A percentile compares a stretch with the other conserved stretches of the same genome.
These are phyloP conservation scores for Callionymus lyra DNA, from an alignment of 2,113 vertebrate species.

Conservation along the genomic window DNA sequence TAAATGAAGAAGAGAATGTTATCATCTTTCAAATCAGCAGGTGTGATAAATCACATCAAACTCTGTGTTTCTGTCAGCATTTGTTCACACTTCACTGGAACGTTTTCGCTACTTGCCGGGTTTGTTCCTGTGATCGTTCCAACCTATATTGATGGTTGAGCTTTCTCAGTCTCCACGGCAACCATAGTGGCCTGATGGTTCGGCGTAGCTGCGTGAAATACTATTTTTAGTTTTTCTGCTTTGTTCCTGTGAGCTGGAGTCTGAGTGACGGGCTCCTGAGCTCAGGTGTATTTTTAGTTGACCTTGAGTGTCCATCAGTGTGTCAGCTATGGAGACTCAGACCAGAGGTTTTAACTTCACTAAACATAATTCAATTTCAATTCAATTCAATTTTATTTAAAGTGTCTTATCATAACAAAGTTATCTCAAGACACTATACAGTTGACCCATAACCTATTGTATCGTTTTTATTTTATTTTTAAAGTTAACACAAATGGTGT, in stretches of 20 bases:
- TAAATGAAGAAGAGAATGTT: too few species aligned
- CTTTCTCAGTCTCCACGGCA: slow-evolving; percentile 38
- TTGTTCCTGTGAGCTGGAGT: slow-evolving; percentile 13
- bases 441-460: too few species aligned
- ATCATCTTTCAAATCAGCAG: too few species aligned
- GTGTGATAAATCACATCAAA: too few species aligned
- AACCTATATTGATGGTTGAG: slow-evolving; percentile 9
- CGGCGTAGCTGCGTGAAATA: slow-evolving; percentile 11
- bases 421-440: too few species aligned
- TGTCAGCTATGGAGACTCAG: slow-evolving; percentile 15
- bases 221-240: slow-evolving; percentile 40
- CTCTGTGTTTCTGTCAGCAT: too few species aligned
- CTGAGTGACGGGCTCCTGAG: slow-evolving; percentile 20
- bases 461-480: too few species aligned
- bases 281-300: slow-evolving; percentile 24
- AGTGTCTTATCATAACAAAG: too few species aligned
- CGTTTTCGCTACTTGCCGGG: too few species aligned
- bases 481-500: neutral
- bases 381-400: neutral
- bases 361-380: too few species aligned
- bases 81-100: too few species aligned
- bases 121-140: too few species aligned
- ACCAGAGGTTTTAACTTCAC: neutral
- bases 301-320: slow-evolving; percentile 11
- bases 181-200: slow-evolving; percentile 26